Evolutionary conservation across 2,113 vertebrate species (phyloP).

Genomic region (Isichthys henryi): DNA sequence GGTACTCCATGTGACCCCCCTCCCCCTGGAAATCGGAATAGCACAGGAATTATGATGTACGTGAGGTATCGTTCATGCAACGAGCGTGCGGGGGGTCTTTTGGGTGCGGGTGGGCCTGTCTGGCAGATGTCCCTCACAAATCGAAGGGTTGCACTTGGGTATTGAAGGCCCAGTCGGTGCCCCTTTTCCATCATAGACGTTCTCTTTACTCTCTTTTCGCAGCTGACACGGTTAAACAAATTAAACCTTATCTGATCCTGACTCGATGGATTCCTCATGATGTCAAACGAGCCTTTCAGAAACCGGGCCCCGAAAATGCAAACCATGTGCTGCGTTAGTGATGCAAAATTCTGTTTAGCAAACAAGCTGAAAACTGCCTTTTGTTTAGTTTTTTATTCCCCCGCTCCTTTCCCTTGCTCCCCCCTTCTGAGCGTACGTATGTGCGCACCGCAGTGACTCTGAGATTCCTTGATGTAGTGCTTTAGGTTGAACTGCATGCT

Average conservation of each 20-base stretch:
- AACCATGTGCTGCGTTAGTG: constrained; percentile 43
- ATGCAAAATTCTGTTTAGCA: constrained; percentile 45
- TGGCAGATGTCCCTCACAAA: background rate
- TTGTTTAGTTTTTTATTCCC: background rate
- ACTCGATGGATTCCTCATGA: constrained; percentile 47
- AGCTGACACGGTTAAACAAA: constrained; percentile 60
- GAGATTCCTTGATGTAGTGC: background rate
- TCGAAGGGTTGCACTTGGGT: background rate
- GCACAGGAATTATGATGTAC: background rate
- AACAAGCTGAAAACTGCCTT: constrained; percentile 20
- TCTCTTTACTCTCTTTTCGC: constrained; percentile 36
- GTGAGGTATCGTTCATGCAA: background rate
- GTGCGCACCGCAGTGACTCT: background rate
- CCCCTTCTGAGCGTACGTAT: background rate
- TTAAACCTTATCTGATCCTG: constrained; percentile 59
- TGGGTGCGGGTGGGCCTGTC: background rate
- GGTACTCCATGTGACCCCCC: background rate
- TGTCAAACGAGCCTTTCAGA: constrained; percentile 52
- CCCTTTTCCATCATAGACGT: background rate
- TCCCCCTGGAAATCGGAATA: background rate
- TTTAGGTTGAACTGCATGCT: background rate
- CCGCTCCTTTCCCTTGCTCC: background rate
- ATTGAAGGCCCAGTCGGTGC: background rate
- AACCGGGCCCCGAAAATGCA: constrained; percentile 48
- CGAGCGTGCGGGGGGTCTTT: background rate